Percentiles rank a stretch among this genome's conserved stretches.
Evolutionary conservation across 35 echinoderm and acorn worm species (phyloP).

Genomic region (Eucidaris tribuloides): DNA sequence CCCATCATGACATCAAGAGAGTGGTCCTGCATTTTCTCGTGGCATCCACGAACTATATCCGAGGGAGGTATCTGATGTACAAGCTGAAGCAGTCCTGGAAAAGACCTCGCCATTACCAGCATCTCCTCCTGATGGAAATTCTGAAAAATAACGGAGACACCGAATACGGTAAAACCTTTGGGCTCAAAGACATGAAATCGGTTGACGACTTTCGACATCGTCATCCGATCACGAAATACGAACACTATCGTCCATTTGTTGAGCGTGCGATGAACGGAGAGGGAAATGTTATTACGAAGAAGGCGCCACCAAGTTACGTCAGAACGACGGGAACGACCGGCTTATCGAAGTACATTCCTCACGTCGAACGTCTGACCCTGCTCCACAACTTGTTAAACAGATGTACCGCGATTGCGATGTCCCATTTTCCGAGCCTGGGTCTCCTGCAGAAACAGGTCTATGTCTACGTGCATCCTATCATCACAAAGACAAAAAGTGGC

Average conservation of each 20-base stretch:
- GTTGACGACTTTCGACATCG: slow-evolving; percentile 13
- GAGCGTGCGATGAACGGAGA: slow-evolving; percentile 39
- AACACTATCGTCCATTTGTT: slow-evolving; percentile 32
- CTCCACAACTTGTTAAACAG: neutral
- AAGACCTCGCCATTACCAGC: no score
- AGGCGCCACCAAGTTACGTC: neutral
- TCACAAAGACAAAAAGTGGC: slow-evolving; percentile 26
- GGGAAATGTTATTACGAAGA: slow-evolving; percentile 28
- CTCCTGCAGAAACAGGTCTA: slow-evolving; percentile 11
- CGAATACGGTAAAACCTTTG: slow-evolving; percentile 13
- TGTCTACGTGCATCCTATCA: neutral
- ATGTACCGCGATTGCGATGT: neutral
- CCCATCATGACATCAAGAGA: no score
- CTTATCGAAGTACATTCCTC: slow-evolving; percentile 13
- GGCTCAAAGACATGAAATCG: slow-evolving; percentile 9
- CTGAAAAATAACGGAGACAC: slow-evolving; percentile 12
- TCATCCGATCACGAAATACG: slow-evolving; percentile 38
- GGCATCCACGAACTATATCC: no score
- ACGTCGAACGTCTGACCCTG: neutral
- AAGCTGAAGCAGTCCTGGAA: no score
- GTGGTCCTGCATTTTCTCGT: no score
- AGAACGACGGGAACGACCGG: slow-evolving; percentile 53
- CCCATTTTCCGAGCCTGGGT: slow-evolving; percentile 1
- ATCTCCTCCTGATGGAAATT: slow-evolving; percentile 16
- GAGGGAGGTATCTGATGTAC: no score